These are phyloP conservation scores for Urosaurus nigricauda DNA, from an alignment of 2,797 vertebrate genomes.

Conservation along the genomic window DNA sequence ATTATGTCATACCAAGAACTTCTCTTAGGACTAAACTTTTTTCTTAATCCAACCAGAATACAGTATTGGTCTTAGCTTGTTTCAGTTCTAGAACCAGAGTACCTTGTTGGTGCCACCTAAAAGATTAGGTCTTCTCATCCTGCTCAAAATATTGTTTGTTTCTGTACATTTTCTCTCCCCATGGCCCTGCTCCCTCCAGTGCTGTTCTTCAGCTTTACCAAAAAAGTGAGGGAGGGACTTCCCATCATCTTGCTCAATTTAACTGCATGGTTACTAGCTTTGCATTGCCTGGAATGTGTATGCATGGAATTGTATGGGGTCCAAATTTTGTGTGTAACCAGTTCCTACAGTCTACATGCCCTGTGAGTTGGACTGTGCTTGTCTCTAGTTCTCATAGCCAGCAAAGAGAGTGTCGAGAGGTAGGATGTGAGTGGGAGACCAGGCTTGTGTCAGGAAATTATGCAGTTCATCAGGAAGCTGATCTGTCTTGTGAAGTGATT, in stretches of 20 bases:
- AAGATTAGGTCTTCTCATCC: not conserved
- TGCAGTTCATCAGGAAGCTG: not conserved
- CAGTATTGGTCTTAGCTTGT: not conserved
- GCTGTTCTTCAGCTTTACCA: not conserved
- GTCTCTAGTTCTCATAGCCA: not conserved
- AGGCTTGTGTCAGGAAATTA: not conserved
- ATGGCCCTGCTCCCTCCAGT: not conserved
- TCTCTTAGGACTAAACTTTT: not conserved
- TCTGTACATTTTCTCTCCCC: not conserved
- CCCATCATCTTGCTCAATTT: not conserved
- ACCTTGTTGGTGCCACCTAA: not conserved
- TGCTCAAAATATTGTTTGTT: not conserved
- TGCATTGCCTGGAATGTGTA: not conserved
- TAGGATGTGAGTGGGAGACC: not conserved
- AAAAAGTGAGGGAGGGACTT: not conserved
- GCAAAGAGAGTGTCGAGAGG: not conserved
- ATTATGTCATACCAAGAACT: not conserved
- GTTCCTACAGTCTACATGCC: not conserved
- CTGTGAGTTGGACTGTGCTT: not conserved
- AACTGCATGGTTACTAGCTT: not conserved
- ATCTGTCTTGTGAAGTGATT: not conserved
- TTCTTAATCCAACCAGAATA: not conserved
- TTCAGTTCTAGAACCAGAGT: not conserved
- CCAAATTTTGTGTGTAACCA: not conserved
- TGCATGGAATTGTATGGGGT: not conserved